Evolutionary conservation across 2,888 invertebrate genomes (phyloP), one percentile per base, ranked within the genome.

Genomic region (Phengaris arion): DNA sequence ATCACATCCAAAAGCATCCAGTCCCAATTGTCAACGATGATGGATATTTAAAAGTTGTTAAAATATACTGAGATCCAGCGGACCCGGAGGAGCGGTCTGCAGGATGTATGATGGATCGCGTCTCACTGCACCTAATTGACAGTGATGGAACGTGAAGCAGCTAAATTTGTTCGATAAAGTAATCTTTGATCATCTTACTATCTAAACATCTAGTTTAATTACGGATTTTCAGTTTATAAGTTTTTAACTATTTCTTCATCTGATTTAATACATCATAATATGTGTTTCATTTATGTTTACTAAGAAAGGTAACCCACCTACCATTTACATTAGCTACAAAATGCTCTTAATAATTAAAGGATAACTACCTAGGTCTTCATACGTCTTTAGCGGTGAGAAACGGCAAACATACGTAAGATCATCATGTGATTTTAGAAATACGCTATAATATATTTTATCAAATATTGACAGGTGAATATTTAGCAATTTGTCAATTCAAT

Each of bases 51-150:
- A 77, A 76, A 75, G 75, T 74, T 77, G 72, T 72, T 72, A 72
- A 72, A 72, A 72, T 72, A 81, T 77, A 81, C 78, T 70, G 79
- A 81, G 81, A 80, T 81, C 78, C 83, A 83, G 81, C 90, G 85
- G 87, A 86, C 85, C 86, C 87, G 85, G 85, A 87, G 87, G 86
- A 87, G 85, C 81, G 83, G 83, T 83, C 82, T 80, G 80, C 80
- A 80, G 82, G 84, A 83, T 84, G 84, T 88, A 91, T 91, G 93
- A 93, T 93, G 89, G 93, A 93, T 93, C 87, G 86, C 85, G 85
- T 86, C 87, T 90, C 89, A 89, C 85, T 87, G 88, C 89, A 88
- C 79, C 89, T 93, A 93, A 93, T 93, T 93, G 93, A 93, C 93
- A 92, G 87, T 93, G 93, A 93, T 93, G 90, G 93, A 93, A 91